Evolutionary conservation across 2,113 vertebrate species (phyloP).

Genomic region (Oryzias curvinotus): DNA sequence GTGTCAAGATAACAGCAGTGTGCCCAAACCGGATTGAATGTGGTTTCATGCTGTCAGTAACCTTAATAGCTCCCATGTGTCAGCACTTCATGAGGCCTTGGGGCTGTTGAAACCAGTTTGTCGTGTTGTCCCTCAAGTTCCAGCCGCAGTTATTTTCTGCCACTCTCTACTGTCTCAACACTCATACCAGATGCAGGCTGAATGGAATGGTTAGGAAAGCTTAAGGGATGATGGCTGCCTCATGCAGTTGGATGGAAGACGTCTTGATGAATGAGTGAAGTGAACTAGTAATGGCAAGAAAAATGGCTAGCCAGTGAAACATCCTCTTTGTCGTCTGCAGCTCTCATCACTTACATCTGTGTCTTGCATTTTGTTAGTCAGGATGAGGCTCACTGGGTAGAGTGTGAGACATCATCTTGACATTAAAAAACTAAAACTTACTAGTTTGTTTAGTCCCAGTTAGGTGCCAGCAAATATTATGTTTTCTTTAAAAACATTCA

Average conservation of each 20-base stretch:
- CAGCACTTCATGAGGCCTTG: slow-evolving; percentile 34
- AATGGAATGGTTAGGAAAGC: slow-evolving; percentile 25
- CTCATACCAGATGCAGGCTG: slow-evolving; percentile 43
- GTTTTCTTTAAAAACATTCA: too few species aligned
- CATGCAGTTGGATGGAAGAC: slow-evolving; percentile 12
- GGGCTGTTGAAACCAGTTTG: slow-evolving; percentile 52
- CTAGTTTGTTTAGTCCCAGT: too few species aligned
- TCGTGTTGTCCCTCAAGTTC: slow-evolving; percentile 57
- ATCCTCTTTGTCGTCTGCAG: too few species aligned
- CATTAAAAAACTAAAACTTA: too few species aligned
- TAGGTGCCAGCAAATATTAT: too few species aligned
- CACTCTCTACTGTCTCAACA: slow-evolving; percentile 64
- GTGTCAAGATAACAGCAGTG: slow-evolving; percentile 33
- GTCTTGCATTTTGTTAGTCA: too few species aligned
- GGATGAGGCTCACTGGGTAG: too few species aligned
- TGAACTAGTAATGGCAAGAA: too few species aligned
- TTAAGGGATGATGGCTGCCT: slow-evolving; percentile 46
- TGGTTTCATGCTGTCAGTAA: slow-evolving; percentile 25
- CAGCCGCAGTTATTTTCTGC: slow-evolving; percentile 71
- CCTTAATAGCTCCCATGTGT: slow-evolving; percentile 66
- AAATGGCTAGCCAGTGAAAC: too few species aligned
- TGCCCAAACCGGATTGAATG: slow-evolving; percentile 16
- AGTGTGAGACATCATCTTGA: too few species aligned
- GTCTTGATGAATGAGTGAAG: too few species aligned
- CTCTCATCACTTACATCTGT: too few species aligned